Conservation (phyloP, 2,888 invertebrate species). For the Oxytorus armatus region DNA sequence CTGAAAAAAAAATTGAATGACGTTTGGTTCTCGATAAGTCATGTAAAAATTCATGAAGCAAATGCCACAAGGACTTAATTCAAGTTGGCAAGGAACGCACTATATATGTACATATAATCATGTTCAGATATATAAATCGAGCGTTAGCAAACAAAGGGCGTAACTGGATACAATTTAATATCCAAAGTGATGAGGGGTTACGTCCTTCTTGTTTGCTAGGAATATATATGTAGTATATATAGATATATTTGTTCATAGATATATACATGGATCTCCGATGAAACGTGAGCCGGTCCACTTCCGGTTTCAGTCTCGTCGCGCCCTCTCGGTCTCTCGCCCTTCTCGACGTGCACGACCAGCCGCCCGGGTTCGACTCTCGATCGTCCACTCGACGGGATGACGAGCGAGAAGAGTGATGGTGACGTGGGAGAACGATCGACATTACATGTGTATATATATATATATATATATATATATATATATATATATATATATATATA, state of each 20-base stretch:
- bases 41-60: too few species aligned
- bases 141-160: slow-evolving; percentile 4
- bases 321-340: slow-evolving; percentile 33
- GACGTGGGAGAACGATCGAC: slow-evolving; percentile 52
- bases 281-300: slow-evolving; percentile 60
- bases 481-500: neutral
- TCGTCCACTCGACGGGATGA: slow-evolving; percentile 65
- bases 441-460: slow-evolving; percentile 5
- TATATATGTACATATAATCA: slow-evolving; percentile 21
- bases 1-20: too few species aligned
- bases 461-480: neutral
- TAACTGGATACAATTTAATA: neutral
- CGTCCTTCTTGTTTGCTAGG: too few species aligned
- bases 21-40: too few species aligned
- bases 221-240: too few species aligned
- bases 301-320: slow-evolving; percentile 58
- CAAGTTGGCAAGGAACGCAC: slow-evolving; percentile 1
- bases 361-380: slow-evolving; percentile 55
- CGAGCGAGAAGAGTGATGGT: slow-evolving; percentile 62
- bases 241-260: too few species aligned
- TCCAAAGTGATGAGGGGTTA: neutral
- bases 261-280: slow-evolving; percentile 36
- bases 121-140: slow-evolving; percentile 1
- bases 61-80: too few species aligned
- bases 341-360: slow-evolving; percentile 36